Conservation (phyloP, 2,797 vertebrate species). For the Lacerta agilis region DNA sequence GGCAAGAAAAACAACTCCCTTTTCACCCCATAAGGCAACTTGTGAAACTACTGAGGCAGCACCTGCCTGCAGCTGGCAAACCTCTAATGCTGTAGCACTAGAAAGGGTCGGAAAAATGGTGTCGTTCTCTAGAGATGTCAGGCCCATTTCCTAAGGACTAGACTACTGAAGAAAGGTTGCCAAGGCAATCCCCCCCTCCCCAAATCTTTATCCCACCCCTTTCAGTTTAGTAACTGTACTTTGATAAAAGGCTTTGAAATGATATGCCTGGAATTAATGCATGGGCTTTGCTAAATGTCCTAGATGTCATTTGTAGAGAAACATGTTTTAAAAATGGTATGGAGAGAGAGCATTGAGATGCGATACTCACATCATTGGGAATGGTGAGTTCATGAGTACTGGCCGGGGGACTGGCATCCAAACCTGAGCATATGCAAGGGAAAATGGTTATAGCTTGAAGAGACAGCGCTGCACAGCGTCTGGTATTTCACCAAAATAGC, state of each 20-base stretch:
- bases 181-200: neutral
- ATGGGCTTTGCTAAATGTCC: conserved; percentile 22
- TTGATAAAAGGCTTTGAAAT: neutral
- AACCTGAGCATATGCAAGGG: conserved; percentile 85
- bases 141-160: conserved; percentile 49
- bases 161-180: neutral
- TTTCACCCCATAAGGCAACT: neutral
- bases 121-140: conserved; percentile 40
- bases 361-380: conserved; percentile 98
- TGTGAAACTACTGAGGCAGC: neutral
- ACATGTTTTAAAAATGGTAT: neutral
- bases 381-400: conserved; percentile 99
- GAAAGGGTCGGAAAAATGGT: neutral
- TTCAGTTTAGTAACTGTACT: neutral
- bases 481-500: conserved; percentile 49
- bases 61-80: neutral
- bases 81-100: neutral
- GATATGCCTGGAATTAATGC: neutral
- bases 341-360: conserved; percentile 51
- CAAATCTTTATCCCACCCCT: neutral
- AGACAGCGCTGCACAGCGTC: neutral
- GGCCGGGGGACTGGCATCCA: conserved; percentile 97
- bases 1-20: neutral
- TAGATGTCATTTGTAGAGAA: conserved; percentile 6
- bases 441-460: conserved; percentile 71